These are phyloP conservation scores for Alloscopus bannaensis DNA, from an alignment of 2,888 invertebrate species.

Conservation along the genomic window DNA sequence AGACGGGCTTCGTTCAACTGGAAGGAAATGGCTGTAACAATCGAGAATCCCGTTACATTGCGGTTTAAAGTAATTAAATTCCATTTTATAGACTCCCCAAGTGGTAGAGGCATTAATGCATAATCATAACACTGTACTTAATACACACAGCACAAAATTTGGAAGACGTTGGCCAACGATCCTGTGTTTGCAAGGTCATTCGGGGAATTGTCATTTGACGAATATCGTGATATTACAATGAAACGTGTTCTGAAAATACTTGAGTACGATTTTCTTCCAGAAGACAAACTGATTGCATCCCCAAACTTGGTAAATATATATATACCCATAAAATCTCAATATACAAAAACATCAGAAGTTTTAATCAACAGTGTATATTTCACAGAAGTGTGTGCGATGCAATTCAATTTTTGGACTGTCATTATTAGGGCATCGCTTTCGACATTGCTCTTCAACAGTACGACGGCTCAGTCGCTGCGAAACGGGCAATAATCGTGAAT, in stretches of 20 bases:
- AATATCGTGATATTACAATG: constrained; percentile 79
- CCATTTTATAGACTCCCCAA: not conserved
- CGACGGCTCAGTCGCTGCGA: constrained; percentile 58
- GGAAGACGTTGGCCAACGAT: constrained; percentile 77
- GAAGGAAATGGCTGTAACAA: constrained; percentile 87
- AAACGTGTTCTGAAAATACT: constrained; percentile 81
- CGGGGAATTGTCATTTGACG: constrained; percentile 76
- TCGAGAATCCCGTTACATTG: constrained; percentile 86
- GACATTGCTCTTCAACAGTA: constrained; percentile 57
- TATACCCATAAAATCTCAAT: not conserved
- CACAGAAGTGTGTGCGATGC: too few relatives aligned
- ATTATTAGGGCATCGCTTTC: constrained; percentile 39
- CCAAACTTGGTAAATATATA: constrained; percentile 57
- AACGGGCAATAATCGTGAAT: constrained; percentile 71
- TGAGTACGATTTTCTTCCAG: constrained; percentile 80
- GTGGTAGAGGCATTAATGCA: too few relatives aligned
- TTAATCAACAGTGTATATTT: not conserved
- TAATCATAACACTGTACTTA: constrained; percentile 72
- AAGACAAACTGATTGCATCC: constrained; percentile 59
- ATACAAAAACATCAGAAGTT: not conserved
- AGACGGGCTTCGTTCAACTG: constrained; percentile 88
- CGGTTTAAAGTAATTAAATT: constrained; percentile 82
- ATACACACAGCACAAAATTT: constrained; percentile 75
- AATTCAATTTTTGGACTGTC: too few relatives aligned
- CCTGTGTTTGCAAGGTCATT: constrained; percentile 72